A percentile compares a stretch with the other conserved stretches of the same genome.
Evolutionary conservation across 2,113 vertebrate genomes (phyloP).

Genomic region (Equus quagga): DNA sequence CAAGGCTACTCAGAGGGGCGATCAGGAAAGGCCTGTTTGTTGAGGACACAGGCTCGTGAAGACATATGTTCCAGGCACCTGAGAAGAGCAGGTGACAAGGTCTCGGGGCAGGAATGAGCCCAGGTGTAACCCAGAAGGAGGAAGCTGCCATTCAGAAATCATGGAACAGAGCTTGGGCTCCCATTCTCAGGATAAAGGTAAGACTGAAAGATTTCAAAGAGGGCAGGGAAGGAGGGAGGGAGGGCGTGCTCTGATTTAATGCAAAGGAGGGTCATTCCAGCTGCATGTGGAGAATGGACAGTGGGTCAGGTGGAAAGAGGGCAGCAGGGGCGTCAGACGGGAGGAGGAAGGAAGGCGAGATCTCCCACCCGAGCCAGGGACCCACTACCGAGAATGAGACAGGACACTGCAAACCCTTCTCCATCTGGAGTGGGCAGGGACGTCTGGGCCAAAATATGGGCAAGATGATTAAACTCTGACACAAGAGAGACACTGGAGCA

Average conservation of each 20-base stretch:
- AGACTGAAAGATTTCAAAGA: background rate
- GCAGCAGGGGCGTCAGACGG: background rate
- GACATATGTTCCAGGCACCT: background rate
- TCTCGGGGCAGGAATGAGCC: background rate
- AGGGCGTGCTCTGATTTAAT: background rate
- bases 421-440: background rate
- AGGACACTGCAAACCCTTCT: background rate
- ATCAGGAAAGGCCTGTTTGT: background rate
- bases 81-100: background rate
- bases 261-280: background rate
- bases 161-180: background rate
- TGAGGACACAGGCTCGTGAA: background rate
- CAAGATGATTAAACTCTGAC: constrained; percentile 54
- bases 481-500: background rate
- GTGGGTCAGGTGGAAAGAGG: background rate
- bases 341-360: background rate
- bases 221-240: background rate
- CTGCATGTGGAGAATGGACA: background rate
- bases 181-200: background rate
- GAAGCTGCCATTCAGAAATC: background rate
- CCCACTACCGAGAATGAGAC: background rate
- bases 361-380: background rate
- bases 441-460: background rate
- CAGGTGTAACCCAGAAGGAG: background rate
- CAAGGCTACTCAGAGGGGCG: background rate